These are phyloP conservation scores for Clamator glandarius DNA, from an alignment of 2,797 vertebrate species.

Conservation along the genomic window DNA sequence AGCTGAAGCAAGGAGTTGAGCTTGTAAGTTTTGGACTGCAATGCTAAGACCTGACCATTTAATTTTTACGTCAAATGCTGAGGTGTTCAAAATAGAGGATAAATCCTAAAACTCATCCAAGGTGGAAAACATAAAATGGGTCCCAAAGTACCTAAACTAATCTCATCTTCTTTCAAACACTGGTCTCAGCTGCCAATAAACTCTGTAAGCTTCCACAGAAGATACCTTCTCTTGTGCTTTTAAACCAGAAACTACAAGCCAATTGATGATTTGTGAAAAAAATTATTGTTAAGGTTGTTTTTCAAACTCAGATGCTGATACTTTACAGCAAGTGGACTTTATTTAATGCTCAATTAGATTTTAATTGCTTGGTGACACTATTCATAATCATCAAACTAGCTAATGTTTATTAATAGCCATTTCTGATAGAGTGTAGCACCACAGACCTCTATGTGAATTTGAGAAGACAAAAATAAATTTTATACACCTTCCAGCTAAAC, in stretches of 20 bases:
- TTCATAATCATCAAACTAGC: conserved; percentile 56
- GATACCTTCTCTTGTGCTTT: background rate
- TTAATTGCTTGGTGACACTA: conserved; percentile 64
- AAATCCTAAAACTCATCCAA: background rate
- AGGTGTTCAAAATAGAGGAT: background rate
- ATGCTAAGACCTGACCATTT: background rate
- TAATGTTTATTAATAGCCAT: conserved; percentile 54
- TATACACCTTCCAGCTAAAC: background rate
- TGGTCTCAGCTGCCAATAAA: background rate
- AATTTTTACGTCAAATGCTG: background rate
- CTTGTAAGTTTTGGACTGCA: background rate
- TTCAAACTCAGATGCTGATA: conserved; percentile 39
- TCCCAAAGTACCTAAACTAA: background rate
- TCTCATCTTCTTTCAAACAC: background rate
- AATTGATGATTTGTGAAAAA: background rate
- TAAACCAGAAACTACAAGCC: background rate
- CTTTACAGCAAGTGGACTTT: conserved; percentile 66
- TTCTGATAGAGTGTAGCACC: conserved; percentile 22
- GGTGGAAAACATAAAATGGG: background rate
- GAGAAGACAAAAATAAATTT: conserved; percentile 18
- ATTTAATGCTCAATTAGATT: conserved; percentile 73
- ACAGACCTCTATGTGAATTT: background rate
- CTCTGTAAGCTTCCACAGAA: background rate
- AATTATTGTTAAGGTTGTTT: conserved; percentile 11
- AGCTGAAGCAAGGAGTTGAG: background rate